These are phyloP conservation scores for Trachurus trachurus DNA, from an alignment of 2,797 vertebrate genomes.

Conservation along the genomic window DNA sequence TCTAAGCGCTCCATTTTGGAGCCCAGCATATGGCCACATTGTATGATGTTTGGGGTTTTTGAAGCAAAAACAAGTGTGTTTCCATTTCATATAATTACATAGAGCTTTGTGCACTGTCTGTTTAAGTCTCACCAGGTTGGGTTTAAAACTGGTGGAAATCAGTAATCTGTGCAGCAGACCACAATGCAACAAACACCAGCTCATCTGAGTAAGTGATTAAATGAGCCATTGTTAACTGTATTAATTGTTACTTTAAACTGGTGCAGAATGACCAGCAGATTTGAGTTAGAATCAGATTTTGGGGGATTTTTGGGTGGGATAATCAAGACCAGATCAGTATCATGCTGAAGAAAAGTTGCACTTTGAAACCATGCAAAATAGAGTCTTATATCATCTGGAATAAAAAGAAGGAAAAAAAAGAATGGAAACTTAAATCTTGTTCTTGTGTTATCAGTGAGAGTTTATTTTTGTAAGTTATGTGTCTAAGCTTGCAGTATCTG, in stretches of 20 bases:
- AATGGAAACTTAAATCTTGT: background rate
- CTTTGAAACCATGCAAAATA: background rate
- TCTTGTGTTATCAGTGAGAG: no score
- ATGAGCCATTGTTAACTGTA: background rate
- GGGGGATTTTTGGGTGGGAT: no score
- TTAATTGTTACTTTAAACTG: background rate
- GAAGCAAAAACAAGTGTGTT: slow-evolving; percentile 19
- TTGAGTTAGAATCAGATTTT: background rate
- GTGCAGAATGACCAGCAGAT: background rate
- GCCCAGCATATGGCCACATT: slow-evolving; percentile 19
- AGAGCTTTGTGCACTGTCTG: background rate
- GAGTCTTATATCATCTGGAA: background rate
- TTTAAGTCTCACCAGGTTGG: background rate
- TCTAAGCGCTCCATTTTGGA: slow-evolving; percentile 53
- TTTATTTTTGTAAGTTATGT: no score
- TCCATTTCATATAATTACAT: background rate
- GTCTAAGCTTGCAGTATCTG: background rate
- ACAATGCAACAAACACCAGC: background rate
- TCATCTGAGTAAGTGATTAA: background rate
- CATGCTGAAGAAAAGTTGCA: background rate
- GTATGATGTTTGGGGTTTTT: slow-evolving; percentile 5
- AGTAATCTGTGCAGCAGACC: background rate
- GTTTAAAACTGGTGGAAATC: background rate
- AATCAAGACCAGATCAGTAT: no score
- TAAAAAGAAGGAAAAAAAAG: background rate